Conservation (phyloP, 2,797 vertebrate genomes). For the Zenarchopterus dispar region DNA sequence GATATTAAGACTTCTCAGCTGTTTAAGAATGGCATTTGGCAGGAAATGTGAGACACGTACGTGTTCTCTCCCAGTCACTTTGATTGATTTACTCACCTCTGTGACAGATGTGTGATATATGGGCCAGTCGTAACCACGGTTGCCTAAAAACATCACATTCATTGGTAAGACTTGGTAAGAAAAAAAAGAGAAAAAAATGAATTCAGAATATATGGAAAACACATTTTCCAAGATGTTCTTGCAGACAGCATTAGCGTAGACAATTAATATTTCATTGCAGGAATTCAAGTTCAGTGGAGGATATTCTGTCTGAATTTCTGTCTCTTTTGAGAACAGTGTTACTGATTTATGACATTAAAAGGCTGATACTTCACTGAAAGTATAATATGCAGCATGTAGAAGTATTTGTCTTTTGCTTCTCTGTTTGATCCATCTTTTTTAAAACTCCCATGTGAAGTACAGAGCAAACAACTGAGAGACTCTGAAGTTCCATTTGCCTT, state of each 20-base stretch:
- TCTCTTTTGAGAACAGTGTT: slow-evolving; percentile 25
- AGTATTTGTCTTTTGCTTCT: too few species aligned
- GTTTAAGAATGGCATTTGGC: slow-evolving; percentile 51
- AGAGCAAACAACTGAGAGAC: too few species aligned
- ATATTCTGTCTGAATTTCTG: slow-evolving; percentile 21
- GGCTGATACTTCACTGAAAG: too few species aligned
- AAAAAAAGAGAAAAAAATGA: background rate
- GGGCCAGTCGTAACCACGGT: slow-evolving; percentile 28
- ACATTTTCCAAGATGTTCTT: slow-evolving; percentile 8
- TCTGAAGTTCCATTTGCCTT: too few species aligned
- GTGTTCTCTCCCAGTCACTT: slow-evolving; percentile 20
- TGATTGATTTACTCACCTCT: slow-evolving; percentile 54
- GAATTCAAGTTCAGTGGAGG: slow-evolving; percentile 35
- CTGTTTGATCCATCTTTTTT: too few species aligned
- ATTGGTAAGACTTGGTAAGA: slow-evolving; percentile 16
- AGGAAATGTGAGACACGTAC: slow-evolving; percentile 15
- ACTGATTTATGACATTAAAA: too few species aligned
- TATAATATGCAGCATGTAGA: too few species aligned
- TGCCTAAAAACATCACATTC: slow-evolving; percentile 41
- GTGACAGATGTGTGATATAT: slow-evolving; percentile 28
- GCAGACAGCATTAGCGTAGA: slow-evolving; percentile 17
- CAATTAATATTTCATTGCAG: slow-evolving; percentile 32
- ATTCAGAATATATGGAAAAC: too few species aligned
- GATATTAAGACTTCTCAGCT: slow-evolving; percentile 45
- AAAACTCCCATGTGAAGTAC: too few species aligned